A percentile compares a stretch with the other conserved stretches of the same genome.
phyloP scores from a whole-genome alignment of 2,888 invertebrate genomes.

The Papilio gigon region DNA sequence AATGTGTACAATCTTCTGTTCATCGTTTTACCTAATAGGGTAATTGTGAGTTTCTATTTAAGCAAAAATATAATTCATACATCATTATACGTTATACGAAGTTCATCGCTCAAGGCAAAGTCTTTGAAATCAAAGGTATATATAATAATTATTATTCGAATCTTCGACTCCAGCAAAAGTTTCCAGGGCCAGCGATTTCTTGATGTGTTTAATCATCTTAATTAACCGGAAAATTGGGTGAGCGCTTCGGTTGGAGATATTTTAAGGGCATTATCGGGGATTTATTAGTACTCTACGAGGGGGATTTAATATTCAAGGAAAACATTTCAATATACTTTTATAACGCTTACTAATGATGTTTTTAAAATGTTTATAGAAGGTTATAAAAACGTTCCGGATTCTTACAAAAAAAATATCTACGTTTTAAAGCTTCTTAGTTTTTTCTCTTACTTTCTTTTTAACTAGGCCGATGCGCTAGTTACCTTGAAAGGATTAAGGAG shows the following conservation, averaged over 20 bases:
- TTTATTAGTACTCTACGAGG: slow-evolving; percentile 46
- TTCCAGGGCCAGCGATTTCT: slow-evolving; percentile 60
- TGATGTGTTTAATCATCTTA: slow-evolving; percentile 68
- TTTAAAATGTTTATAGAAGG: slow-evolving; percentile 1
- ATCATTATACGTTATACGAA: slow-evolving; percentile 49
- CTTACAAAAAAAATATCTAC: neutral
- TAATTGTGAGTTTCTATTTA: no score
- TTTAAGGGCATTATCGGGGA: slow-evolving; percentile 50
- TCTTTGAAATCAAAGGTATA: slow-evolving; percentile 59
- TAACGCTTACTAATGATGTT: slow-evolving; percentile 9
- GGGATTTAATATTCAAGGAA: slow-evolving; percentile 15
- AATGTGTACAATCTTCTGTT: no score
- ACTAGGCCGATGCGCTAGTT: no score
- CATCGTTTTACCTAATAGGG: no score
- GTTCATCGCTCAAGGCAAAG: slow-evolving; percentile 47
- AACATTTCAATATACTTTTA: slow-evolving; percentile 27
- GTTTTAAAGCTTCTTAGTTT: neutral
- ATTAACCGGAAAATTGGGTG: slow-evolving; percentile 69
- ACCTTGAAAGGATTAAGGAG: no score
- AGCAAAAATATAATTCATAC: no score
- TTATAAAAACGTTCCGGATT: neutral
- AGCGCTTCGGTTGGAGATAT: slow-evolving; percentile 48
- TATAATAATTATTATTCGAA: slow-evolving; percentile 55
- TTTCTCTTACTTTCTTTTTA: no score
- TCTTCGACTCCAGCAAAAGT: slow-evolving; percentile 60